phyloP scores from a whole-genome alignment of 2,113 vertebrate species.

The Cranoglanis bouderius region DNA sequence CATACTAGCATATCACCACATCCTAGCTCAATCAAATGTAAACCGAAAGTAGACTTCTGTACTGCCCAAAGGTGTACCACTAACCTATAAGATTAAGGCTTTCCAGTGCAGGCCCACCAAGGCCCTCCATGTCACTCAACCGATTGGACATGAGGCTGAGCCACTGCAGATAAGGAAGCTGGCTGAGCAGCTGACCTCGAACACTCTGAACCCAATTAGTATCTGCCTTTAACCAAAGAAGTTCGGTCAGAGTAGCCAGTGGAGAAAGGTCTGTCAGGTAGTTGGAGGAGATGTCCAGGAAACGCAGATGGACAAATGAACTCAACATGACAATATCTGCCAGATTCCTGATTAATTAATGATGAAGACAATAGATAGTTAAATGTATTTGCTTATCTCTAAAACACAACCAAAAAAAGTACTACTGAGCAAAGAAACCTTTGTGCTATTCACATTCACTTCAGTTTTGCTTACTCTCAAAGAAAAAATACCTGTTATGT shows the following conservation, averaged over 20 bases:
- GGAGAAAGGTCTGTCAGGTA: constrained; percentile 81
- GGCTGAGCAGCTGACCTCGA: constrained; percentile 71
- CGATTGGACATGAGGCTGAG: constrained; percentile 83
- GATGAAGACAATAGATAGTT: not conserved
- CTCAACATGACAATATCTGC: constrained; percentile 79
- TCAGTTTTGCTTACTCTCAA: not conserved
- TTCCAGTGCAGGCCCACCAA: constrained; percentile 77
- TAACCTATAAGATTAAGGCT: constrained; percentile 85
- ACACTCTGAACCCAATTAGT: constrained; percentile 73
- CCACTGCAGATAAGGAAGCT: constrained; percentile 84
- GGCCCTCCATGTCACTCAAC: constrained; percentile 75
- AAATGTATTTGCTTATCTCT: not conserved
- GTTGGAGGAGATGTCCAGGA: constrained; percentile 89
- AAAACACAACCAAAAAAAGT: not conserved
- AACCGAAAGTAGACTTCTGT: not conserved
- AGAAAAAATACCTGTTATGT: constrained; percentile 76
- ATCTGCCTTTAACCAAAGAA: constrained; percentile 91
- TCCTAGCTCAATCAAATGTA: not conserved
- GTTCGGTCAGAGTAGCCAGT: constrained; percentile 78
- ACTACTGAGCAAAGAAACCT: not conserved
- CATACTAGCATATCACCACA: not conserved
- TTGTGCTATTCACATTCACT: not conserved
- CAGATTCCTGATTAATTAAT: constrained; percentile 71
- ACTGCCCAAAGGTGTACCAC: constrained; percentile 31
- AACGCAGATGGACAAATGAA: constrained; percentile 84